Evolutionary conservation across 2,888 invertebrate genomes (phyloP).

Genomic region (Mesorhabditis spiculigera): DNA sequence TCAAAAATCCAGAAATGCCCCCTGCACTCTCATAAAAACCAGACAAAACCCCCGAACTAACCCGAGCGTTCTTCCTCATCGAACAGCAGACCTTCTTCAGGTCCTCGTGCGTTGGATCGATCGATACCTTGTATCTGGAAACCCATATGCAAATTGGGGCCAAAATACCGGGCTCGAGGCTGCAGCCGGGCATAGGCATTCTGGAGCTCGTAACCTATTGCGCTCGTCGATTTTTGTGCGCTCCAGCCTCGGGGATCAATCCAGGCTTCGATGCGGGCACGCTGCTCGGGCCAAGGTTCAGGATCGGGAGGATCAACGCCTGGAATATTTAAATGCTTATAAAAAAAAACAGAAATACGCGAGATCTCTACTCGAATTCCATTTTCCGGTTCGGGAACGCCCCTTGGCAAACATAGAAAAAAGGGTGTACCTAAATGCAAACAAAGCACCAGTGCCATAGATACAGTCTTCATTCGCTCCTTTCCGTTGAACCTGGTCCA

Average conservation of each 20-base stretch:
- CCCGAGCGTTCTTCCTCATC: slow-evolving; percentile 81
- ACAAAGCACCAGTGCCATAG: slow-evolving; percentile 93
- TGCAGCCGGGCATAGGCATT: slow-evolving; percentile 98
- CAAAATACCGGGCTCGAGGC: slow-evolving; percentile 72
- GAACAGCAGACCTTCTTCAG: slow-evolving; percentile 93
- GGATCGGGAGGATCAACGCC: slow-evolving; percentile 98
- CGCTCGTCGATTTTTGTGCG: slow-evolving; percentile 73
- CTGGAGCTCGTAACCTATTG: slow-evolving; percentile 84
- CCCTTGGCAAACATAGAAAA: too few relatives aligned
- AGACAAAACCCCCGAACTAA: too few relatives aligned
- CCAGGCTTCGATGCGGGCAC: slow-evolving; percentile 86
- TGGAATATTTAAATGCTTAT: too few relatives aligned
- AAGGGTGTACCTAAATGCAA: slow-evolving; percentile 74
- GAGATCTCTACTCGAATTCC: too few relatives aligned
- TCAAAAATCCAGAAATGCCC: too few relatives aligned
- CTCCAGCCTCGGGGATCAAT: slow-evolving; percentile 81
- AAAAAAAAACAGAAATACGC: too few relatives aligned
- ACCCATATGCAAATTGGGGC: not conserved
- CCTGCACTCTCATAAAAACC: too few relatives aligned
- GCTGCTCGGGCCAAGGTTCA: slow-evolving; percentile 81
- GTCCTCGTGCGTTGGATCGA: slow-evolving; percentile 96
- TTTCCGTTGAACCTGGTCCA: slow-evolving; percentile 17
- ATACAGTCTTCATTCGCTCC: slow-evolving; percentile 91
- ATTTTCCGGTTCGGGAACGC: too few relatives aligned
- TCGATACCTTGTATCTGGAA: slow-evolving; percentile 83